Conservation (phyloP, 2,797 vertebrate genomes). For the Thaleichthys pacificus region DNA sequence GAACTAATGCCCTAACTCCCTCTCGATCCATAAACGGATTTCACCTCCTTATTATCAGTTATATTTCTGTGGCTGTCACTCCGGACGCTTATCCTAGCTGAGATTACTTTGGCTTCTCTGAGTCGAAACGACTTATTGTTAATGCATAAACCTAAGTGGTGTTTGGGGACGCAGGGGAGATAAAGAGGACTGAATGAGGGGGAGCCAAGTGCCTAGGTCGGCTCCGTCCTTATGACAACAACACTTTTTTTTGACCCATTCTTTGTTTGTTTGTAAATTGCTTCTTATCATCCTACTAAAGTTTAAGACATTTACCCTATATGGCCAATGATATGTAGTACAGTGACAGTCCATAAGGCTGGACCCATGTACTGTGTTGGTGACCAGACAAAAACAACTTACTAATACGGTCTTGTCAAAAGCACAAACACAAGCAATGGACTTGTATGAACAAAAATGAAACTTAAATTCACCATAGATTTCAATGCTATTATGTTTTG, state of each 20-base stretch:
- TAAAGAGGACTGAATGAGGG: conserved; percentile 13
- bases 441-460: conserved; percentile 13
- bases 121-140: conserved; percentile 60
- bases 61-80: conserved; percentile 42
- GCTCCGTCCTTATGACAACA: conserved; percentile 28
- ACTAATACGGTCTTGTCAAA: conserved; percentile 42
- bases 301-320: conserved; percentile 53
- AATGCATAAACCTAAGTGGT: conserved; percentile 62
- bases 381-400: background rate
- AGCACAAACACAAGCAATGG: conserved; percentile 50
- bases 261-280: conserved; percentile 60
- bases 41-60: conserved; percentile 50
- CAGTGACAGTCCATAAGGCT: no score
- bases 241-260: conserved; percentile 20
- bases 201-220: conserved; percentile 60
- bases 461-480: conserved; percentile 22
- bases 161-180: conserved; percentile 19
- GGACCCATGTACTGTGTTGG: no score
- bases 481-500: conserved; percentile 37
- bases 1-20: conserved; percentile 24
- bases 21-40: conserved; percentile 39
- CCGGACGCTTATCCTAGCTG: conserved; percentile 41
- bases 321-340: conserved; percentile 54
- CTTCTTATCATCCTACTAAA: conserved; percentile 48
- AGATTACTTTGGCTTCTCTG: conserved; percentile 56